Base-by-base conservation (phyloP, 23 tunicate genomes). In the Ascidia mentula region DNA sequence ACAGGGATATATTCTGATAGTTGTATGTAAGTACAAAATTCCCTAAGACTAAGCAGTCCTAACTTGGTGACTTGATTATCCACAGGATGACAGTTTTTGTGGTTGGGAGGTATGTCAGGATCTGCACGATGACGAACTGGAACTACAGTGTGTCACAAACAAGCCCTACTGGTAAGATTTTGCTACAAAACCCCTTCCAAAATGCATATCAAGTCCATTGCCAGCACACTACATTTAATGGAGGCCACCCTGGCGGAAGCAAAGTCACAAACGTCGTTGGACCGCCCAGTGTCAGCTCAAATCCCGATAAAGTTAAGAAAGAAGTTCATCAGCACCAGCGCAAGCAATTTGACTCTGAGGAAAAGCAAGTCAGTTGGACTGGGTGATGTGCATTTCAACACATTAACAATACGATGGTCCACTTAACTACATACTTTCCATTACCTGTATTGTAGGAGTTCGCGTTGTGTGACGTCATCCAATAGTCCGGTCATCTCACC, bases 81-180 rank as follows among this genome's bases (percentile, higher is more conserved):
- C 2, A 70, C 38, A 83, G 87, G 40, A 37, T 32, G 78, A 83
- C 59, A 72, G 87, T 38, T 36, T 89, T 32, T 65, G 75, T 34
- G 96, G 97, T 0, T 91, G 97, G 97, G 90, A 85, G 32, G 72
- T 77, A 17, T 91, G 97, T 45, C 60, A 77, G 40, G 76, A 91
- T n/a, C 46, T 80, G n/a, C 97, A 91, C 39, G 84, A 85, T 17
- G 90, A 91, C 59, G 97, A 72, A 61, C 40, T 81, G 60, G 88
- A 89, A 22, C 40, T 85, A 17, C 32, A 26, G 7, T 91, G 97
- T 45, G 87, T 60, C 34, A 24, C 76, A 34, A 31, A 73, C 69
- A 77, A 59, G 60, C 89, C 87, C 0, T 81, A 91, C 37, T 31
- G 82, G 97, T 91, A 36, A 31, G 59, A 26, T 1, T n/a, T n/a